Conservation (phyloP, 2,113 vertebrate species). For the Tauraco erythrolophus region DNA sequence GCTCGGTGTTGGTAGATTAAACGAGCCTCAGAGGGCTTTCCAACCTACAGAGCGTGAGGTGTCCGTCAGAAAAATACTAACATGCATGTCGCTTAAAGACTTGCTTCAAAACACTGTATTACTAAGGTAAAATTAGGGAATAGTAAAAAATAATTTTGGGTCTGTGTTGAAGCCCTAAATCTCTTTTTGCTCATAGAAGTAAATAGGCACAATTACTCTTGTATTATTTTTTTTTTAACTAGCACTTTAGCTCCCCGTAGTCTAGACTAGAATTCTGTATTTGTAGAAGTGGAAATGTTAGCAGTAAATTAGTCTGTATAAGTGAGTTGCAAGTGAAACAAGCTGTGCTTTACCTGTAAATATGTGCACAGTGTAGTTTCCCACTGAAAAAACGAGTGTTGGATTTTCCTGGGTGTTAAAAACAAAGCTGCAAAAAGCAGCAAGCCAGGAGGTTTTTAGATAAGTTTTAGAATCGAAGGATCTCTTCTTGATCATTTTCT, state of each 20-base stretch:
- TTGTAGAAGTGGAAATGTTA: background rate
- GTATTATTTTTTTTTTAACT: background rate
- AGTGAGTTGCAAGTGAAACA: background rate
- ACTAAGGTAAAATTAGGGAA: background rate
- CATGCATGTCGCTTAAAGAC: accelerated
- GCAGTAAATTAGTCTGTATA: background rate
- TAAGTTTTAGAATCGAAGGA: background rate
- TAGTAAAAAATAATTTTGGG: background rate
- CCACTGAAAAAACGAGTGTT: background rate
- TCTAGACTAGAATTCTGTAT: accelerated
- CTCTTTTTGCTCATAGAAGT: background rate
- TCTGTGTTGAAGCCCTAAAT: background rate
- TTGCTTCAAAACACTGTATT: background rate
- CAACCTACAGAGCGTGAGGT: background rate
- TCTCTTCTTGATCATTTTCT: background rate
- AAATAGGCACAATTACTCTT: background rate
- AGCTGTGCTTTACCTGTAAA: background rate
- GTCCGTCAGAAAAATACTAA: background rate
- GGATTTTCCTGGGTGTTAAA: background rate
- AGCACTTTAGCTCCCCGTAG: accelerated
- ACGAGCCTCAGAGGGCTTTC: background rate
- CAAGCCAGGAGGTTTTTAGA: background rate
- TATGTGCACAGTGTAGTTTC: background rate
- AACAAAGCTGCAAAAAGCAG: background rate
- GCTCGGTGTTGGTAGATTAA: background rate